Evolutionary conservation across 2,797 vertebrate genomes (phyloP), one percentile per base, ranked within the genome.

Genomic region (Momotus momota): DNA sequence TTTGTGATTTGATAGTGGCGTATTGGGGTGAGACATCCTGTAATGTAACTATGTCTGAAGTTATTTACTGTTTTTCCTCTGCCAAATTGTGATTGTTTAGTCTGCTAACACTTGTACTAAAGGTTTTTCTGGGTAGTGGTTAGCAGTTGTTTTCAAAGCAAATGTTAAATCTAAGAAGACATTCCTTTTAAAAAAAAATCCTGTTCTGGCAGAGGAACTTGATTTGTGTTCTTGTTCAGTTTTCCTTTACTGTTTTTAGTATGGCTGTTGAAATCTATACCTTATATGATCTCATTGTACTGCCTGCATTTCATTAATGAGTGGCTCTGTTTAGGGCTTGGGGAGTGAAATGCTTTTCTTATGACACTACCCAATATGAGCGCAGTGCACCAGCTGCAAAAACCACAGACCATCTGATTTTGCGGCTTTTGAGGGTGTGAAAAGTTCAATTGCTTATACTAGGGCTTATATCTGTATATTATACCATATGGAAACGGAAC

Each of bases 261-360:
- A 97, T 98, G 98, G 98, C 98, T 99, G 99, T 98, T 99, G 99
- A 99, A 99, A 99, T 99, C 98, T 99, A 99, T 99, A 99, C 99
- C 99, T 98, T 98, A 98, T 97, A 99, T 99, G 99, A 99, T 98
- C 99, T 99, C 99, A 99, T 98, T 98, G 98, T 98, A 94, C 98
- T 97, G 99, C 98, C 99, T 99, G 99, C 97, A 97, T 99, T 99
- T 99, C 99, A 99, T 99, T 99, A 99, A 99, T 99, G 98, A 99
- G 98, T 98, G 98, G 98, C 98, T 98, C 98, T 99, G 98, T 99
- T 99, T 99, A 97, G 98, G 97, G 98, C 95, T 98, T 97, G 97
- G 96, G 96, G 98, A 99, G 98, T 98, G 98, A 98, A 99, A 99
- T 99, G 99, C 98, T 99, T 99, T 99, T 99, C 99, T 98, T 98